These are phyloP conservation scores for Sphyrna mokarran DNA, from an alignment of 2,113 vertebrate genomes.

Conservation along the genomic window DNA sequence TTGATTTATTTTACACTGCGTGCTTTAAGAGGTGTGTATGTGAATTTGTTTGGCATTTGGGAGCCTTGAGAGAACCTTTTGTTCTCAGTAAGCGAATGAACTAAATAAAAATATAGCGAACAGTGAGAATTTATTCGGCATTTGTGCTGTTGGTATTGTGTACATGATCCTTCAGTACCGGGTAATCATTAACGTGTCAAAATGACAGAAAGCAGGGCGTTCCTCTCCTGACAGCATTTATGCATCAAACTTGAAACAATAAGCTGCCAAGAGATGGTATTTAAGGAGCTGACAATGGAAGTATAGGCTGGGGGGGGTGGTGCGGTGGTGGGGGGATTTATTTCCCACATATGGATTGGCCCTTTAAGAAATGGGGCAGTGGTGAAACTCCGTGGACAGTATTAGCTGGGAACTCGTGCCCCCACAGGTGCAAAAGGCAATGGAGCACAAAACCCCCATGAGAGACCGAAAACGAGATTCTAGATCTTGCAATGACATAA, in stretches of 20 bases:
- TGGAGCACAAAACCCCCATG: too few species aligned
- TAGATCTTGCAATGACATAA: too few species aligned
- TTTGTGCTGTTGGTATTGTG: not conserved
- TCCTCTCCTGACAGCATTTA: slow-evolving; percentile 15
- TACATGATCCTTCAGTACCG: not conserved
- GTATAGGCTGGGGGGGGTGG: not conserved
- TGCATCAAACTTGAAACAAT: not conserved
- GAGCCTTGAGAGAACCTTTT: not conserved
- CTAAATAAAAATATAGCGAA: not conserved
- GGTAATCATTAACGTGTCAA: not conserved
- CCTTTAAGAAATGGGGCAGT: not conserved
- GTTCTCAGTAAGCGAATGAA: not conserved
- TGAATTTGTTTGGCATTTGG: not conserved
- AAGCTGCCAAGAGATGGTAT: not conserved
- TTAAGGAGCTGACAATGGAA: not conserved
- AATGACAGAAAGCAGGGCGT: slow-evolving; percentile 10
- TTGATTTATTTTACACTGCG: not conserved
- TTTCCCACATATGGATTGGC: not conserved
- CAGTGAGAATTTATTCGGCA: not conserved
- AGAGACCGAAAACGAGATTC: too few species aligned
- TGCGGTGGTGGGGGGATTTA: not conserved
- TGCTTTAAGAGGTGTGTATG: not conserved
- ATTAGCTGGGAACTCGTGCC: too few species aligned
- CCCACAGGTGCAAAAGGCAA: too few species aligned
- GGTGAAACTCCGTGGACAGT: not conserved